phyloP scores from a whole-genome alignment of 2,113 vertebrate species.

The Balaenoptera acutorostrata region DNA sequence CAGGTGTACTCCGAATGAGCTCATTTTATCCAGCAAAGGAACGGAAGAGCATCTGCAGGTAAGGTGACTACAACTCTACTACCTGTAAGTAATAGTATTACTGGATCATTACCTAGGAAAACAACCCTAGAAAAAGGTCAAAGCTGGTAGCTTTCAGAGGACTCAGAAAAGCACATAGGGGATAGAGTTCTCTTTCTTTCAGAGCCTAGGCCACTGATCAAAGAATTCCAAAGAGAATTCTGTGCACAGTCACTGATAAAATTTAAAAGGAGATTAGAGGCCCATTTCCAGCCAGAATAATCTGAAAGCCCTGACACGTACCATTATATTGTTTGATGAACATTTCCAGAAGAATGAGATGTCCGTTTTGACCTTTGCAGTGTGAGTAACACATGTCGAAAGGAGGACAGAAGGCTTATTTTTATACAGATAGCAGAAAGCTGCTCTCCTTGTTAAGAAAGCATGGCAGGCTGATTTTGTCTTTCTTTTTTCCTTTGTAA shows the following conservation, averaged over 20 bases:
- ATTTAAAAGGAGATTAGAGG: constrained; percentile 50
- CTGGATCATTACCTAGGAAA: neutral
- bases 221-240: constrained; percentile 38
- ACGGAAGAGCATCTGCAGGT: neutral
- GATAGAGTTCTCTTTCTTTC: neutral
- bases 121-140: neutral
- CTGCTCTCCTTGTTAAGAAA: constrained; percentile 46
- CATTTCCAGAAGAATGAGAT: constrained; percentile 59
- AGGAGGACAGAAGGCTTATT: constrained; percentile 46
- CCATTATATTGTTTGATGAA: constrained; percentile 57
- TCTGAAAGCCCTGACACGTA: constrained; percentile 35
- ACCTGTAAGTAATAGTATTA: neutral
- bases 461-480: constrained; percentile 14
- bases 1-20: neutral
- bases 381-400: constrained; percentile 41
- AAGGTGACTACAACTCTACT: neutral
- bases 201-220: neutral
- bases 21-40: neutral
- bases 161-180: neutral
- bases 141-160: neutral
- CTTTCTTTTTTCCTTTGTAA: constrained; percentile 51
- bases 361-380: constrained; percentile 55
- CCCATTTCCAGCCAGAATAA: constrained; percentile 32
- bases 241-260: constrained; percentile 22
- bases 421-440: constrained; percentile 48